These are phyloP conservation scores for Lepeophtheirus salmonis DNA, from an alignment of 1,140 invertebrate genomes.

Conservation along the genomic window DNA sequence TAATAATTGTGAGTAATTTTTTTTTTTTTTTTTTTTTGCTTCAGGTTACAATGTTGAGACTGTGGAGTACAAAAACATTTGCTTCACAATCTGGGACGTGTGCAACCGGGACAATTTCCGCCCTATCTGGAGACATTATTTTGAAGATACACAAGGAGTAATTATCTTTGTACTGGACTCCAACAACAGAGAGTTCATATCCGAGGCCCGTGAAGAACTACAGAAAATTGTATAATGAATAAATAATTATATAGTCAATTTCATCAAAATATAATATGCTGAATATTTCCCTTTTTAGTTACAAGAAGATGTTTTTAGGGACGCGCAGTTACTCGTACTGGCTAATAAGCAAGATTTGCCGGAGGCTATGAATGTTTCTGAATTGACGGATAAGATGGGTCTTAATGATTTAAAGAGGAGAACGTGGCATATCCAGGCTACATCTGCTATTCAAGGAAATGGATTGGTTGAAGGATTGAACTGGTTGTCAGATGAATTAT, in stretches of 20 bases:
- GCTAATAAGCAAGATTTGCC: conserved; percentile 99
- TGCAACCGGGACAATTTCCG: conserved; percentile 55
- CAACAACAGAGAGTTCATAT: conserved; percentile 87
- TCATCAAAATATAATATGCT: neutral
- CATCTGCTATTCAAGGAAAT: conserved; percentile 88
- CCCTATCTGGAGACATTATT: conserved; percentile 74
- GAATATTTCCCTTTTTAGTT: conserved; percentile 27
- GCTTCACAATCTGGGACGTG: conserved; percentile 79
- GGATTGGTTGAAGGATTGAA: conserved; percentile 95
- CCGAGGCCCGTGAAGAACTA: conserved; percentile 82
- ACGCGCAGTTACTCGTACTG: conserved; percentile 91
- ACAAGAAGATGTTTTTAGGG: conserved; percentile 77
- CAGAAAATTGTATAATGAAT: conserved; percentile 31
- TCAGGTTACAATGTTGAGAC: conserved; percentile 83
- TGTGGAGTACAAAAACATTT: conserved; percentile 89
- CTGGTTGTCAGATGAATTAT: conserved; percentile 74
- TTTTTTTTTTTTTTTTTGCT: conserved; percentile 2
- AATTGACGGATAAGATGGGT: conserved; percentile 91
- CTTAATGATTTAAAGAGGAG: conserved; percentile 79
- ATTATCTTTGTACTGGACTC: conserved; percentile 96
- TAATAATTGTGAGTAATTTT: too few species aligned
- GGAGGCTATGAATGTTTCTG: conserved; percentile 93
- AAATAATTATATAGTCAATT: neutral
- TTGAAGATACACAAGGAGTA: conserved; percentile 65
- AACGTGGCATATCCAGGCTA: conserved; percentile 94